phyloP scores from a whole-genome alignment of 2,888 invertebrate genomes.

The Microplitis deprimator region DNA sequence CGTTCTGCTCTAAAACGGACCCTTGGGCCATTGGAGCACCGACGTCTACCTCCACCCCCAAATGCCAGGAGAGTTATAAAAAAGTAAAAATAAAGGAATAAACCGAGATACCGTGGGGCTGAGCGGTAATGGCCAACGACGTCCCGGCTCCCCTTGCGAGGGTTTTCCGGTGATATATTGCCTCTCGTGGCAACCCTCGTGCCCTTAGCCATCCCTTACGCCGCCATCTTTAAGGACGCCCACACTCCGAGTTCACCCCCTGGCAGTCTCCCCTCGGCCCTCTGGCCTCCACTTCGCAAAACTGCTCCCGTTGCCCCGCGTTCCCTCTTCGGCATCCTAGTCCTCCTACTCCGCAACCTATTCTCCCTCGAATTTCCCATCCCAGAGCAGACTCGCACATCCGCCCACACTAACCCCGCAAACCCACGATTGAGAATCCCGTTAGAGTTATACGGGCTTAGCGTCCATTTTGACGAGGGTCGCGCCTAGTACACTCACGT shows the following conservation, averaged over 20 bases:
- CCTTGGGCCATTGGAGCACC: constrained; percentile 58
- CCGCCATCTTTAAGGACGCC: constrained; percentile 70
- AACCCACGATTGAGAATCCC: constrained; percentile 69
- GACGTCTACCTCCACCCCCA: background rate
- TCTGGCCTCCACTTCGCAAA: constrained; percentile 1
- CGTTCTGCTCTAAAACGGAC: constrained; percentile 65
- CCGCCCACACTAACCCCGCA: constrained; percentile 56
- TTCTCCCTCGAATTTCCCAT: constrained; percentile 30
- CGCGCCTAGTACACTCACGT: constrained; percentile 50
- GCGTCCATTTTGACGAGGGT: constrained; percentile 71
- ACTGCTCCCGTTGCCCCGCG: constrained; percentile 31
- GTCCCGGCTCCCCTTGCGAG: constrained; percentile 40
- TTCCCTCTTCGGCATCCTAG: constrained; percentile 35
- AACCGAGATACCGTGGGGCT: constrained; percentile 28
- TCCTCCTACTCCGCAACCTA: constrained; percentile 19
- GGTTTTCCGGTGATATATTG: constrained; percentile 67
- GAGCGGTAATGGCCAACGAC: constrained; percentile 45
- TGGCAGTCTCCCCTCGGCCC: constrained; percentile 9
- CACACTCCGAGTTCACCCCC: constrained; percentile 45
- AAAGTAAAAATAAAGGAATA: constrained; percentile 16
- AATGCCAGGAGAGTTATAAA: constrained; percentile 27
- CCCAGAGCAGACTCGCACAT: constrained; percentile 55
- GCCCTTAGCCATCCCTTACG: constrained; percentile 70
- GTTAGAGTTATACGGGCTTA: constrained; percentile 71
- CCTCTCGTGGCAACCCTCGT: constrained; percentile 66